Conservation (phyloP, 2,113 vertebrate species). For the Thomomys bottae region DNA sequence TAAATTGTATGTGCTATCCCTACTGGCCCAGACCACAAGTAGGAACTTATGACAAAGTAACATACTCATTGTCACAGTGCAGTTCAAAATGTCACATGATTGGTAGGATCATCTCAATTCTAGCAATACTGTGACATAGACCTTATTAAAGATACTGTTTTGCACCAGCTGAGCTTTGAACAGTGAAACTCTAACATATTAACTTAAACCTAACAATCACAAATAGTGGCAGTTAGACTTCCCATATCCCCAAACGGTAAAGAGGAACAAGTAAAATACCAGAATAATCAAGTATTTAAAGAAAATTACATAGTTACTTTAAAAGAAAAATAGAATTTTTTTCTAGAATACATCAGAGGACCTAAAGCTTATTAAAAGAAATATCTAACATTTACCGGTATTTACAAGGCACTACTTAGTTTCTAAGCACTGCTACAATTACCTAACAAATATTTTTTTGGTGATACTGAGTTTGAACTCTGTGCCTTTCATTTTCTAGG, state of each 20-base stretch:
- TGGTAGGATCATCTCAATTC: neutral
- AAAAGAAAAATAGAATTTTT: conserved; percentile 27
- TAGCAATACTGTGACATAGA: neutral
- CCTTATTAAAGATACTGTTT: neutral
- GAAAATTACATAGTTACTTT: conserved; percentile 36
- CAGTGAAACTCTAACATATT: conserved; percentile 21
- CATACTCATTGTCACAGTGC: conserved; percentile 14
- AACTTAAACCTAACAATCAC: neutral
- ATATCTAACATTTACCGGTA: neutral
- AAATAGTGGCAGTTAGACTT: conserved; percentile 21
- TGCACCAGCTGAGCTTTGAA: neutral
- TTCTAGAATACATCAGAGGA: neutral
- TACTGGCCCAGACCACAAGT: neutral
- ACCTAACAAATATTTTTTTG: too few relatives aligned
- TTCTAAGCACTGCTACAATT: too few relatives aligned
- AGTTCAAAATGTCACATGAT: neutral
- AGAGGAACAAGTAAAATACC: conserved; percentile 11
- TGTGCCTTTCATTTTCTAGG: too few relatives aligned
- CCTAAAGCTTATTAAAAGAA: conserved; percentile 8
- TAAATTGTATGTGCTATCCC: neutral
- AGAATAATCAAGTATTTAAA: conserved; percentile 31
- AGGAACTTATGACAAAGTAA: neutral
- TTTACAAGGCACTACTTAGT: neutral
- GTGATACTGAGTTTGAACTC: too few relatives aligned
- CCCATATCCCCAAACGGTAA: neutral